phyloP scores from a whole-genome alignment of 2,113 vertebrate species.

The Camelus bactrianus region DNA sequence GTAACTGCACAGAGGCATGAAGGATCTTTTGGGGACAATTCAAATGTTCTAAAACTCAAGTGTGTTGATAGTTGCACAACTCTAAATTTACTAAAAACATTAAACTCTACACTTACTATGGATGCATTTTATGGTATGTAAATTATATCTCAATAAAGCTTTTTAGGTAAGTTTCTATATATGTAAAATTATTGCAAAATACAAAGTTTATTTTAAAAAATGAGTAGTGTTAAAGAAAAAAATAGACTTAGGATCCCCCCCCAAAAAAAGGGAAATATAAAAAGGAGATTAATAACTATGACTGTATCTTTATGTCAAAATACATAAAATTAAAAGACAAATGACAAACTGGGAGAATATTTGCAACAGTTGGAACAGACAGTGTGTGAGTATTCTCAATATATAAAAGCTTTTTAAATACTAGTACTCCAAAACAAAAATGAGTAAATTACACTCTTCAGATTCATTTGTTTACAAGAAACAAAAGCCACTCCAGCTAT shows the following conservation, averaged over 20 bases:
- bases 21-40: neutral
- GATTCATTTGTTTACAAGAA: neutral
- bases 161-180: neutral
- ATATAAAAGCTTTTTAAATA: neutral
- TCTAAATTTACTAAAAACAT: neutral
- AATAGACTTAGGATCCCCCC: neutral
- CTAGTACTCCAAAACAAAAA: neutral
- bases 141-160: neutral
- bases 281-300: neutral
- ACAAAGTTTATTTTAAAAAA: neutral
- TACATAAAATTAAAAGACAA: neutral
- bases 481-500: neutral
- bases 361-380: neutral
- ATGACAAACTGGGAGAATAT: neutral
- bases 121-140: neutral
- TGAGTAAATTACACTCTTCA: neutral
- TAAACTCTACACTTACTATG: neutral
- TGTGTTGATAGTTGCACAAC: neutral
- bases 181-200: neutral
- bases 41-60: neutral
- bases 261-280: neutral
- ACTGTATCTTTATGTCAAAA: neutral
- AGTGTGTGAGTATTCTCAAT: neutral
- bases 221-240: neutral
- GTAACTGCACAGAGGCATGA: neutral